phyloP scores from a whole-genome alignment of 1,140 invertebrate genomes.

The Acromyrmex heyeri region DNA sequence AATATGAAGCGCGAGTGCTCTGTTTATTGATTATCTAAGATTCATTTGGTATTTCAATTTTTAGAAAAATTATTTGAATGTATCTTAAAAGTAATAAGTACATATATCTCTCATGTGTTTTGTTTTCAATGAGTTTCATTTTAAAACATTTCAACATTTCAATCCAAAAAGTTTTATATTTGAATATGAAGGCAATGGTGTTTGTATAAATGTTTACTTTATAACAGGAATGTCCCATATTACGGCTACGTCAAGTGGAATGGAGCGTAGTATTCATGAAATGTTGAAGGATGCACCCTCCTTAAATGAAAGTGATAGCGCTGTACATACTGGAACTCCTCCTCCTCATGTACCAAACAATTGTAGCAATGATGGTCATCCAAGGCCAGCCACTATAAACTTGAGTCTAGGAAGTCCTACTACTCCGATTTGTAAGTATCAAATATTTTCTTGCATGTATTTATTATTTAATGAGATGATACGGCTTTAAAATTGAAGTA shows the following conservation, averaged over 20 bases:
- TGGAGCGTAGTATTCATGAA: conserved; percentile 94
- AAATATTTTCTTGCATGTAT: not conserved
- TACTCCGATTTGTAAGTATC: conserved; percentile 78
- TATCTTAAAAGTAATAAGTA: not conserved
- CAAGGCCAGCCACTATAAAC: conserved; percentile 86
- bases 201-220: not conserved
- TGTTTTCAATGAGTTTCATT: not conserved
- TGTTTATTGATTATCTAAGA: not conserved
- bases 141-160: not conserved
- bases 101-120: not conserved
- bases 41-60: not conserved
- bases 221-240: conserved; percentile 79
- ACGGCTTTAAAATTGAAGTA: not conserved
- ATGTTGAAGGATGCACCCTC: conserved; percentile 95
- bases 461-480: not conserved
- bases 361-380: conserved; percentile 84
- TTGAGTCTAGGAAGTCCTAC: conserved; percentile 76
- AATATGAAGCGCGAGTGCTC: too few species aligned
- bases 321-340: conserved; percentile 91
- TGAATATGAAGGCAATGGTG: not conserved
- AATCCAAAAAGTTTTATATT: not conserved
- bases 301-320: conserved; percentile 92
- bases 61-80: not conserved
- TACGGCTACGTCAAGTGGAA: conserved; percentile 81
- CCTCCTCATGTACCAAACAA: conserved; percentile 83